These are phyloP conservation scores for Cassiopea andromeda DNA, from an alignment of 30 jellyfish, hydroid and myxozoan species.

Conservation along the genomic window DNA sequence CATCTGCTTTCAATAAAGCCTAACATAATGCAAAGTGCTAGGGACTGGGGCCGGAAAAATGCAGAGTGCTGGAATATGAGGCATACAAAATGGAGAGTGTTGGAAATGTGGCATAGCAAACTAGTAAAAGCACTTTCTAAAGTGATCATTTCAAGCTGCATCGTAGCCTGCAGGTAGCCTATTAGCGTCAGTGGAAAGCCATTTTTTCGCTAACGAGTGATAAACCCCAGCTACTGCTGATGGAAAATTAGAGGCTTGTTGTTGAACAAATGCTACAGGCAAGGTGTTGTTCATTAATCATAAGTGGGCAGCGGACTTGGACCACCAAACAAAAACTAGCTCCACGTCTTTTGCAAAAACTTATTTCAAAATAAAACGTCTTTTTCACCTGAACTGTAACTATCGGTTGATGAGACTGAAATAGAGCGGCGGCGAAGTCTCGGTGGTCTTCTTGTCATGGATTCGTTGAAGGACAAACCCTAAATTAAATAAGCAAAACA, in stretches of 20 bases:
- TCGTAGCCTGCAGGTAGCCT: neutral
- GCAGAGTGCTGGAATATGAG: too few species aligned
- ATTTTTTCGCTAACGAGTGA: too few species aligned
- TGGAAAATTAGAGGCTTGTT: neutral
- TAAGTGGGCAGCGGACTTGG: neutral
- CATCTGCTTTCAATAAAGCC: too few species aligned
- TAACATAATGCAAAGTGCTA: too few species aligned
- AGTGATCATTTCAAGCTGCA: neutral
- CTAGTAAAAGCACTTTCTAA: neutral
- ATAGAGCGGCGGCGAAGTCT: slow-evolving; percentile 93
- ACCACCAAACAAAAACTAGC: neutral
- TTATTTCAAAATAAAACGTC: neutral
- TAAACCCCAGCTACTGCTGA: neutral
- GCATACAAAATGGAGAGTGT: too few species aligned
- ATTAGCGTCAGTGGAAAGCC: neutral
- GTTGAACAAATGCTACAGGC: neutral
- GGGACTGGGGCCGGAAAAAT: too few species aligned
- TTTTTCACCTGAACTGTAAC: slow-evolving; percentile 96
- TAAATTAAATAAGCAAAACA: slow-evolving; percentile 46
- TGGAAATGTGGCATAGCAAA: too few species aligned
- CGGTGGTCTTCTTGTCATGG: slow-evolving; percentile 89
- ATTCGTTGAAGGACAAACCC: slow-evolving; percentile 96
- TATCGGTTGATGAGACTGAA: slow-evolving; percentile 94
- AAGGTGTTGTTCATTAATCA: neutral
- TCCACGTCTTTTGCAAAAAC: neutral